Evolutionary conservation across 2,888 invertebrate species (phyloP).

Genomic region (Agrotis clavis): DNA sequence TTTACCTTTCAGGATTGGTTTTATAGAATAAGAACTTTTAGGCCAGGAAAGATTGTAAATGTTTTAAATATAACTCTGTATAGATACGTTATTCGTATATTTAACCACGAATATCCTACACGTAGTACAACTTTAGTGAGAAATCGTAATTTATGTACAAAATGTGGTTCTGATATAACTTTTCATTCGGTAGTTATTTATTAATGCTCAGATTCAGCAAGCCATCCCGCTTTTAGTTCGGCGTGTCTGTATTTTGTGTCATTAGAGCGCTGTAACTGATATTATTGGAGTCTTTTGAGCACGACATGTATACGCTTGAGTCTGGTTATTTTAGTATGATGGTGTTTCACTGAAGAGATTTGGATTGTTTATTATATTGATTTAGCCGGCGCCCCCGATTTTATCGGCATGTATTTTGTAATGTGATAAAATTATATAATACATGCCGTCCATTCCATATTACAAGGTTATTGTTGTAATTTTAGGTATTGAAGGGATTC

Average conservation of each 20-base stretch:
- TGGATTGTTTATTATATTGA: neutral
- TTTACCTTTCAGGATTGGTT: too few species aligned
- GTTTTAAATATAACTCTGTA: neutral
- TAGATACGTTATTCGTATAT: constrained; percentile 32
- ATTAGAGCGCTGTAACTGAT: constrained; percentile 37
- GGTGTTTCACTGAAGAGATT: neutral
- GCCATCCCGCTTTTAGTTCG: constrained; percentile 32
- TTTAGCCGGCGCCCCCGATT: neutral
- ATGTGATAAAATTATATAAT: too few species aligned
- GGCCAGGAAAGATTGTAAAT: too few species aligned
- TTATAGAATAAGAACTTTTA: too few species aligned
- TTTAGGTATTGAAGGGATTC: too few species aligned
- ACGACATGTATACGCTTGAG: constrained; percentile 34
- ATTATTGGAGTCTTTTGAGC: constrained; percentile 15
- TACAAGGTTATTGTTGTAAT: too few species aligned
- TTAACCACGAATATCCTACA: constrained; percentile 34
- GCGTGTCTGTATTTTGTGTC: constrained; percentile 27
- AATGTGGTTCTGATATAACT: constrained; percentile 60
- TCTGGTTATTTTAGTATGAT: constrained; percentile 18
- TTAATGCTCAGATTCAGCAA: constrained; percentile 50
- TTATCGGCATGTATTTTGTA: neutral
- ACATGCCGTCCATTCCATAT: too few species aligned
- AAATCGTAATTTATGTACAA: constrained; percentile 59
- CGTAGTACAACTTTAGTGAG: constrained; percentile 54
- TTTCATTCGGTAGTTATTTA: constrained; percentile 62